A percentile compares a stretch with the other conserved stretches of the same genome.
These are phyloP conservation scores for Anastrepha obliqua DNA, from an alignment of 1,140 invertebrate genomes.

Conservation along the genomic window DNA sequence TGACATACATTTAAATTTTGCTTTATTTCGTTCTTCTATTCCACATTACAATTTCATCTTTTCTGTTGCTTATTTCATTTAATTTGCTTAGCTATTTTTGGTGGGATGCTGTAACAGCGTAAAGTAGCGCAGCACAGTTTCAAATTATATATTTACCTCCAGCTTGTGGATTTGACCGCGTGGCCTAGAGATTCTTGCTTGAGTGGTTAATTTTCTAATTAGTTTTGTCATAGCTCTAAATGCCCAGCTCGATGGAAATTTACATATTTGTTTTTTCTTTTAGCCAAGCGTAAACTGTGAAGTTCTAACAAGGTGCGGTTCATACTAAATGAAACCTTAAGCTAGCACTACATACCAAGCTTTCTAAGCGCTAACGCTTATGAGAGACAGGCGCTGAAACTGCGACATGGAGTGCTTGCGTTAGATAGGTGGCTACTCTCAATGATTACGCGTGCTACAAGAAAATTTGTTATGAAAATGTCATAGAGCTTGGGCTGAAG, in stretches of 20 bases:
- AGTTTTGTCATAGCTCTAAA: background rate
- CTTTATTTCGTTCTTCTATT: background rate
- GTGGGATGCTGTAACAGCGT: background rate
- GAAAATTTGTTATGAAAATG: too few species aligned
- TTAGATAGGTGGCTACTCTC: too few species aligned
- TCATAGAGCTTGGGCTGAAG: too few species aligned
- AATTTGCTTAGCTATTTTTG: background rate
- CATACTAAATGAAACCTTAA: background rate
- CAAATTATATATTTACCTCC: background rate
- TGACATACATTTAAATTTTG: conserved; percentile 52
- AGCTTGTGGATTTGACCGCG: background rate
- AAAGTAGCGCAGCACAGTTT: background rate
- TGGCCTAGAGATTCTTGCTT: background rate
- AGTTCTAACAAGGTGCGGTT: background rate
- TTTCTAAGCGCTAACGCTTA: too few species aligned
- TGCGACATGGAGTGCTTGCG: too few species aligned
- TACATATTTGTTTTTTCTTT: background rate
- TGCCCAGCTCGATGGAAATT: background rate
- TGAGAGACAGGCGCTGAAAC: too few species aligned
- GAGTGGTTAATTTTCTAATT: background rate
- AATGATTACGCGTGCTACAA: too few species aligned
- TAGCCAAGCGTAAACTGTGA: background rate
- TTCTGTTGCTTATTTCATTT: background rate
- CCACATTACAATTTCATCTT: background rate
- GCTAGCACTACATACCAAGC: too few species aligned